These are phyloP conservation scores for Manis javanica DNA, from an alignment of 2,797 vertebrate genomes.

Conservation along the genomic window DNA sequence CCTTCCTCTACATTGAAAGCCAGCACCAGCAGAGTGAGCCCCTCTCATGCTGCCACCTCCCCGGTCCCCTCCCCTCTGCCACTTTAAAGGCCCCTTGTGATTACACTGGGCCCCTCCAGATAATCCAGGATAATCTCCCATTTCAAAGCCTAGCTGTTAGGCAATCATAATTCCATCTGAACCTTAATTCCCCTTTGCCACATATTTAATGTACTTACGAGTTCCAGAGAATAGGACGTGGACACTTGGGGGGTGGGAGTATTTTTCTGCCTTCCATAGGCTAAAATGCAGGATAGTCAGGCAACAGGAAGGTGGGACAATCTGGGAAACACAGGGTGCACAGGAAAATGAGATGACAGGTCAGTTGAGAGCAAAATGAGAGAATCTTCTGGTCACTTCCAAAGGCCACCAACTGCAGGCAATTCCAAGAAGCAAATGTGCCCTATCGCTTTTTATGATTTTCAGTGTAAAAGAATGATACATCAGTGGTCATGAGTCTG, in stretches of 20 bases:
- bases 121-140: neutral
- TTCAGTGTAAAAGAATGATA: neutral
- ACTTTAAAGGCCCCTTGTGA: neutral
- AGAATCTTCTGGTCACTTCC: neutral
- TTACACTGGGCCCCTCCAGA: neutral
- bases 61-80: neutral
- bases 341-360: neutral
- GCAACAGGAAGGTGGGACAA: neutral
- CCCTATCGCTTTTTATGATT: neutral
- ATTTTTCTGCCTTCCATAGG: neutral
- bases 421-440: neutral
- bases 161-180: neutral
- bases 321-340: neutral
- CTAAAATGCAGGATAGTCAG: neutral
- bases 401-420: neutral
- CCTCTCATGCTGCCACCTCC: neutral
- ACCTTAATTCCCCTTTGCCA: neutral
- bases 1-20: neutral
- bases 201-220: rapidly evolving
- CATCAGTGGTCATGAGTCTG: neutral
- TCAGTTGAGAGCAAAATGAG: neutral
- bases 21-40: neutral
- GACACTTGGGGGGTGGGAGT: neutral
- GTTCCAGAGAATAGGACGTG: neutral
- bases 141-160: neutral